Percentiles rank a stretch among this genome's conserved stretches.
phyloP scores from a whole-genome alignment of 2,113 vertebrate species.

The Bos taurus region ARS-UCD2.0 NC_037328.1:87962501-87963000 shows the following conservation, averaged over 20 bases:
- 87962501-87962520: slow-evolving; percentile 10
- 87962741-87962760: slow-evolving; percentile 46
- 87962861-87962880: slow-evolving; percentile 9
- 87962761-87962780: neutral
- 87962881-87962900: neutral
- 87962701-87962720: slow-evolving; percentile 58
- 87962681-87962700: slow-evolving; percentile 11
- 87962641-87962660: neutral
- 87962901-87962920: slow-evolving; percentile 26
- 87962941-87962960: slow-evolving; percentile 16
- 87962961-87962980: slow-evolving; percentile 15
- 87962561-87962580: neutral
- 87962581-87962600: neutral
- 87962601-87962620: neutral
- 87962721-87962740: slow-evolving; percentile 47
- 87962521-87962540: neutral
- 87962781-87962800: neutral
- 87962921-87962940: slow-evolving; percentile 25
- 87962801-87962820: neutral
- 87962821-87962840: neutral
- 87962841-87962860: neutral
- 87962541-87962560: neutral
- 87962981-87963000: neutral
- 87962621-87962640: neutral
- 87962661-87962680: neutral